Evolutionary conservation across 1,140 invertebrate genomes (phyloP).

Genomic region (Heliconius himera): DNA sequence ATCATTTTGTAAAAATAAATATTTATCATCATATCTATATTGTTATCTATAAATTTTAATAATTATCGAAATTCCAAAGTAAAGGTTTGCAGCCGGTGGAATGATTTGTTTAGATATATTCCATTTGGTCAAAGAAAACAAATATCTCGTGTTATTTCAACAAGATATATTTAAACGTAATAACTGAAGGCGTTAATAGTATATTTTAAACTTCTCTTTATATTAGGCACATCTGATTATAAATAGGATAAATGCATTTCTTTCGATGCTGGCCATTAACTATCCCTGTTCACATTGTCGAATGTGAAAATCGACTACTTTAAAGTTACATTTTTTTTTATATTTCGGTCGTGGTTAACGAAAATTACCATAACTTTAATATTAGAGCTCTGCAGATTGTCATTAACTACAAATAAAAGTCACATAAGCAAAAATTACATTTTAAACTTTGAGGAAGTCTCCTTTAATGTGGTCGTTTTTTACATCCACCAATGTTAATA

Average conservation of each 20-base stretch:
- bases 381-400: too few species aligned
- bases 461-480: too few species aligned
- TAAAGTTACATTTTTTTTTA: too few species aligned
- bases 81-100: neutral
- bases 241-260: neutral
- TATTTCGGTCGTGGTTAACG: too few species aligned
- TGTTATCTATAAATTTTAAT: conserved; percentile 2
- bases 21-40: neutral
- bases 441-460: too few species aligned
- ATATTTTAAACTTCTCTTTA: neutral
- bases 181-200: neutral
- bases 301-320: too few species aligned
- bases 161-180: neutral
- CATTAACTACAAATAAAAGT: too few species aligned
- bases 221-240: neutral
- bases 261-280: neutral
- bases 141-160: neutral
- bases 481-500: too few species aligned
- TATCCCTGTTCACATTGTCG: too few species aligned
- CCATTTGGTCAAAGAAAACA: neutral
- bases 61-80: neutral
- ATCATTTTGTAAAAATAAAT: neutral
- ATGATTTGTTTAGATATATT: neutral
- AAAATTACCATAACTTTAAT: too few species aligned
- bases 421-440: too few species aligned